Evolutionary conservation across 2,797 vertebrate genomes (phyloP).

Genomic region (Chromobotia macracanthus): DNA sequence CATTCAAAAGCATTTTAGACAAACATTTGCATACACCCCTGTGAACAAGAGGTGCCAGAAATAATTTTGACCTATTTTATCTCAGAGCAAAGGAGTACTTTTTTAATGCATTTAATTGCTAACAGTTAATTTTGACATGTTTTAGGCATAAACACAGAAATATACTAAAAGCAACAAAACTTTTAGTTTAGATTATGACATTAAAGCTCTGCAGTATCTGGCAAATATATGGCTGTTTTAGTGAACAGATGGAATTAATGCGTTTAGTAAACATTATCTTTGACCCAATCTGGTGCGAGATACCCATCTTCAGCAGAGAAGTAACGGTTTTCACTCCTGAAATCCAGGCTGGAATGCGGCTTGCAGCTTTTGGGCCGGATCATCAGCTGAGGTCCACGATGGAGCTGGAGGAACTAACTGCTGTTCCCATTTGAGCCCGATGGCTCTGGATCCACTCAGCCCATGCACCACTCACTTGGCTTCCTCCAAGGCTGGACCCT

Average conservation of each 20-base stretch:
- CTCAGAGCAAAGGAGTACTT: no score
- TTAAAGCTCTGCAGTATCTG: no score
- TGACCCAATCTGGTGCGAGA: conserved; percentile 34
- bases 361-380: conserved; percentile 53
- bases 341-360: conserved; percentile 49
- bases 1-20: no score
- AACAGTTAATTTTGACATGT: not conserved
- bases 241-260: conserved; percentile 14
- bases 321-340: conserved; percentile 44
- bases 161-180: not conserved
- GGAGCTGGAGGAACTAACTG: conserved; percentile 13
- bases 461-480: not conserved
- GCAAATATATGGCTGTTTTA: conserved; percentile 6
- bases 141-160: not conserved
- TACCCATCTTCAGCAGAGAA: conserved; percentile 48
- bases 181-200: no score
- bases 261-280: conserved; percentile 31
- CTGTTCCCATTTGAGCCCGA: conserved; percentile 34
- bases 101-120: not conserved
- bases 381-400: conserved; percentile 47
- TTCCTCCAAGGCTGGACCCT: conserved; percentile 1
- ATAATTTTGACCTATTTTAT: no score
- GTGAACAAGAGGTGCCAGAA: not conserved
- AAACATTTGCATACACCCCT: not conserved
- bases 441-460: conserved; percentile 23